A percentile compares a stretch with the other conserved stretches of the same genome.
Evolutionary conservation across 1,140 invertebrate genomes (phyloP).

Genomic region (Gryon sp.): DNA sequence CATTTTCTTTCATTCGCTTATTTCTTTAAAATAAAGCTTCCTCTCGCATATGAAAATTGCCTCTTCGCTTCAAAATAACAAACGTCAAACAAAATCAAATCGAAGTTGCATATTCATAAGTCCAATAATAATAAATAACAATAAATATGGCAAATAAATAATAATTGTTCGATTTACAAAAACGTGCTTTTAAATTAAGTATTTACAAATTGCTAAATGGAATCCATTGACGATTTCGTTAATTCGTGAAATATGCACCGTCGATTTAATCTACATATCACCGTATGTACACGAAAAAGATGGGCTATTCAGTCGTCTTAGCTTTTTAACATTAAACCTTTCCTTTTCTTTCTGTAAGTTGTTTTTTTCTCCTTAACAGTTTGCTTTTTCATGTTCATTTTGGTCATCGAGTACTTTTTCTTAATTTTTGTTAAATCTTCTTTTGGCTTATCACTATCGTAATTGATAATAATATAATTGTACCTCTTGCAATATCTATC

Average conservation of each 20-base stretch:
- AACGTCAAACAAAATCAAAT: constrained; percentile 7
- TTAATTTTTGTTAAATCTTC: not conserved
- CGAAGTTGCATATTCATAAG: constrained; percentile 21
- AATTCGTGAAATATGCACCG: constrained; percentile 13
- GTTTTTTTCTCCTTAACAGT: too few relatives aligned
- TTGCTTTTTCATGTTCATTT: too few relatives aligned
- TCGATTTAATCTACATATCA: constrained; percentile 26
- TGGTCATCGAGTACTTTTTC: constrained; percentile 34
- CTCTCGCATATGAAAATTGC: not conserved
- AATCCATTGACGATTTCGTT: not conserved
- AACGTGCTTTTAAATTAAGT: constrained; percentile 15
- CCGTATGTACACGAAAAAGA: constrained; percentile 10
- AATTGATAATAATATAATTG: constrained; percentile 28
- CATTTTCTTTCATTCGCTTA: too few relatives aligned
- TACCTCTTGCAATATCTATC: constrained; percentile 29
- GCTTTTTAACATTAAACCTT: constrained; percentile 21
- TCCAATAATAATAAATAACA: constrained; percentile 45
- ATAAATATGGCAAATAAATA: constrained; percentile 49
- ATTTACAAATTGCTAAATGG: constrained; percentile 14
- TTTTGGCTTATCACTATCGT: constrained; percentile 17
- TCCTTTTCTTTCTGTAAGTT: too few relatives aligned
- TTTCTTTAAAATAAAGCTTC: constrained; percentile 34
- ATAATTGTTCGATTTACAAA: too few relatives aligned
- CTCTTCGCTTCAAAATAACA: constrained; percentile 3
- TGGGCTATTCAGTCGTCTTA: constrained; percentile 1